Percentiles rank a stretch among this genome's conserved stretches.
phyloP scores from a whole-genome alignment of 2,797 vertebrate genomes.

The Dendrocincla tyrannina region DNA sequence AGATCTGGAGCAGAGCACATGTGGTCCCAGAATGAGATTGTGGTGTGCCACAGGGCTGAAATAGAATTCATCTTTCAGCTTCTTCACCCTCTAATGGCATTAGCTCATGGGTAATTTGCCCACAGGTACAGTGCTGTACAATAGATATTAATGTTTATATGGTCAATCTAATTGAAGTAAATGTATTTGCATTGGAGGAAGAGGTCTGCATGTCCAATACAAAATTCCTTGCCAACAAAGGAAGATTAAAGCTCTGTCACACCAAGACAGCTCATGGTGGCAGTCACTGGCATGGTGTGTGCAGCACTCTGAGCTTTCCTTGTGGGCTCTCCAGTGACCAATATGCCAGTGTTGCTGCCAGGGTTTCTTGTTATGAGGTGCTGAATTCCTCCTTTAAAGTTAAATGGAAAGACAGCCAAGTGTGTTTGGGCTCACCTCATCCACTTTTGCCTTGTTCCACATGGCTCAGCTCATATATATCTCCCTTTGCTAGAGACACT shows the following conservation, averaged over 20 bases:
- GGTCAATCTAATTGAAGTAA: neutral
- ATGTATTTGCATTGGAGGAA: neutral
- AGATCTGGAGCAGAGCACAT: neutral
- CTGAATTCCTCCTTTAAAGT: neutral
- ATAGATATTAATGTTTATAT: neutral
- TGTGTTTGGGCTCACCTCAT: neutral
- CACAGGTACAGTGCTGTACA: neutral
- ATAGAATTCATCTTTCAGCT: neutral
- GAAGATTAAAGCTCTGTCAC: neutral
- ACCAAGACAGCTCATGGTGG: rapidly evolving
- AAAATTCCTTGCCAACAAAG: neutral
- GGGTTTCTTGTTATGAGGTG: neutral
- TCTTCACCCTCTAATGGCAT: neutral
- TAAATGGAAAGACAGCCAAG: rapidly evolving
- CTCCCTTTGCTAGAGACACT: neutral
- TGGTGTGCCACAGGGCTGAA: neutral
- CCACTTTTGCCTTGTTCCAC: neutral
- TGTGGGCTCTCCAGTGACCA: neutral
- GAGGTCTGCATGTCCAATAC: neutral
- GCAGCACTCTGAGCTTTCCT: neutral
- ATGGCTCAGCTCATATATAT: neutral
- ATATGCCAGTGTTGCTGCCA: neutral
- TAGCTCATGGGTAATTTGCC: neutral
- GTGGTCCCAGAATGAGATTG: neutral
- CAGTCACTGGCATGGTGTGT: rapidly evolving